These are phyloP conservation scores for Myoxocephalus aenaeus DNA, from an alignment of 2,797 vertebrate species.

Conservation along the genomic window DNA sequence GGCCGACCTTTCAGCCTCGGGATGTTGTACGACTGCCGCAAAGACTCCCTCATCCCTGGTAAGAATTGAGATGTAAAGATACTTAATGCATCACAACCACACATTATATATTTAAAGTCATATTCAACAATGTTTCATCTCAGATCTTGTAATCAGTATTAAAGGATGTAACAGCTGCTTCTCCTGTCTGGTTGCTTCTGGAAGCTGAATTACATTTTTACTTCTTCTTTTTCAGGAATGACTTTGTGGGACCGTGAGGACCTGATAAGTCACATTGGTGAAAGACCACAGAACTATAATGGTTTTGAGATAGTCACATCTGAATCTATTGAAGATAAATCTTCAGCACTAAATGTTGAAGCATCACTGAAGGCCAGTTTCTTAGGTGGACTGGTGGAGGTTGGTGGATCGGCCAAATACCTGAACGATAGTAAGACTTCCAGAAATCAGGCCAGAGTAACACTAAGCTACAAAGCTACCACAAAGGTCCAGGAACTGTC, in stretches of 20 bases:
- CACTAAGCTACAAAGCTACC: conserved; percentile 36
- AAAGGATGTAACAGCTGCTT: background rate
- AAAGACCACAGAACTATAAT: background rate
- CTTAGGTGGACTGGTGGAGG: conserved; percentile 25
- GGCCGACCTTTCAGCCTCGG: conserved; percentile 68
- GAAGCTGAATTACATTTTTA: background rate
- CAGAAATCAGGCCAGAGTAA: conserved; percentile 41
- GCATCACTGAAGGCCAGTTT: conserved; percentile 56
- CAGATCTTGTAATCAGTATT: too few species aligned
- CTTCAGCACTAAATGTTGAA: conserved; percentile 40
- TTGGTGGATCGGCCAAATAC: conserved; percentile 53
- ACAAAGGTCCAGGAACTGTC: conserved; percentile 59
- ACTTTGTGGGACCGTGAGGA: conserved; percentile 37
- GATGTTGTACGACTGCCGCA: conserved; percentile 71
- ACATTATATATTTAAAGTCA: background rate
- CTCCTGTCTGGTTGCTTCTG: too few species aligned
- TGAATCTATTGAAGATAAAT: conserved; percentile 56
- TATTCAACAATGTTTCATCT: background rate
- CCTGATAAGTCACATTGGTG: background rate
- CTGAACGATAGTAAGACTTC: conserved; percentile 36
- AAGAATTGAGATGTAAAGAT: conserved; percentile 14
- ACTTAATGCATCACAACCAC: background rate
- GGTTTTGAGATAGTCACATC: conserved; percentile 52
- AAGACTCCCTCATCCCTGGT: conserved; percentile 64
- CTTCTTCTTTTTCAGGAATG: conserved; percentile 22